These are phyloP conservation scores for Prolemur simus DNA, from an alignment of 2,113 vertebrate species.

Conservation along the genomic window DNA sequence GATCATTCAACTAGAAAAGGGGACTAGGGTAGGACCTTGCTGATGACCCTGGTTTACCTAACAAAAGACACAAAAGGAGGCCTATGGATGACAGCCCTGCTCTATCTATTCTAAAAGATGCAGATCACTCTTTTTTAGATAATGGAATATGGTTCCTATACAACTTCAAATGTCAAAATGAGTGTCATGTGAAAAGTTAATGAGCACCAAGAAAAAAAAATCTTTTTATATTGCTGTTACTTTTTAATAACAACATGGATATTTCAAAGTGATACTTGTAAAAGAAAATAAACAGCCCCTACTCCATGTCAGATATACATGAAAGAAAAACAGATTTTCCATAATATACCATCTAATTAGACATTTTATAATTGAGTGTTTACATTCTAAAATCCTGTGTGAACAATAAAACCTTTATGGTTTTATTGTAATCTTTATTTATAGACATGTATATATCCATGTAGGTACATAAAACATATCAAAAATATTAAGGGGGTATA, in stretches of 20 bases:
- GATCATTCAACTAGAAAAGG: neutral
- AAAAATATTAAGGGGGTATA: neutral
- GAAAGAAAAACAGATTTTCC: neutral
- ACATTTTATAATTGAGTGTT: neutral
- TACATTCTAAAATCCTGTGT: neutral
- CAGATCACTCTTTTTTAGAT: neutral
- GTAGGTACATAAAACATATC: neutral
- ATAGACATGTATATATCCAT: no score
- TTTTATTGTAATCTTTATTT: neutral
- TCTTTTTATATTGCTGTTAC: neutral
- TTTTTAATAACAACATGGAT: slow-evolving; percentile 14
- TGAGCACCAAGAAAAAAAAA: neutral
- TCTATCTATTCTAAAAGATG: neutral
- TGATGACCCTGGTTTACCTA: neutral
- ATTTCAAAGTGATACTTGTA: slow-evolving; percentile 8
- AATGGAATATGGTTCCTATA: neutral
- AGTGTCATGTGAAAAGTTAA: slow-evolving; percentile 18
- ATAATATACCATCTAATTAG: neutral
- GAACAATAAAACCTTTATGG: neutral
- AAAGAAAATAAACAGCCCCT: neutral
- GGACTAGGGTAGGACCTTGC: neutral
- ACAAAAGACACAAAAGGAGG: neutral
- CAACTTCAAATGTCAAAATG: neutral
- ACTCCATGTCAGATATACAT: neutral
- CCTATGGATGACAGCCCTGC: neutral